These are phyloP conservation scores for Gryllus longicercus DNA, from an alignment of 2,888 invertebrate species.

Conservation along the genomic window DNA sequence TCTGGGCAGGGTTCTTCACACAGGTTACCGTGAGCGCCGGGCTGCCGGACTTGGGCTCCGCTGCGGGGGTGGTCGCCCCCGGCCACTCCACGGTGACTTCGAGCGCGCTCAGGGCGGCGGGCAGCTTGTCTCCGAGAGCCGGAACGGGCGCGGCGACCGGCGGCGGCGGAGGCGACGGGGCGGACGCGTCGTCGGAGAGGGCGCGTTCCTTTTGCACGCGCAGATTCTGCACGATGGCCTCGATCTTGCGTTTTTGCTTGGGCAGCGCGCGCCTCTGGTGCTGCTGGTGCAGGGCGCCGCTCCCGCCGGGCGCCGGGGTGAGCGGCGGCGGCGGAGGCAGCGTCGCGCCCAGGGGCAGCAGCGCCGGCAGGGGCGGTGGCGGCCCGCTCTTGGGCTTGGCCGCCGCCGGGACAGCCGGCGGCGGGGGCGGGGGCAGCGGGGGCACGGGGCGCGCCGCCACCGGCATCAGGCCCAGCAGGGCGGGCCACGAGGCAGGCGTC, in stretches of 20 bases:
- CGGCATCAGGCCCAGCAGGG: not conserved
- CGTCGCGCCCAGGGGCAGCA: not conserved
- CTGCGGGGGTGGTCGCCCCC: no score
- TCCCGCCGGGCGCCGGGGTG: not conserved
- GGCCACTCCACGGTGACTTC: no score
- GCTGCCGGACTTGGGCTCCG: no score
- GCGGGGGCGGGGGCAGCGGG: not conserved
- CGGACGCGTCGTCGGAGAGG: not conserved
- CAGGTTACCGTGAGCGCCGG: no score
- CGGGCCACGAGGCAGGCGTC: not conserved
- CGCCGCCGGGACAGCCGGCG: not conserved
- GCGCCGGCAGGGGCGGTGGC: not conserved
- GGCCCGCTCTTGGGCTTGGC: not conserved
- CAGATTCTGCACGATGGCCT: not conserved
- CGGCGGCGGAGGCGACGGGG: not conserved
- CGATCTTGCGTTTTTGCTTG: not conserved
- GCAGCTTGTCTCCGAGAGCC: no score
- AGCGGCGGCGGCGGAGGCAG: not conserved
- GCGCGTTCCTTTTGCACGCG: not conserved
- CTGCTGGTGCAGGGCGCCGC: not conserved
- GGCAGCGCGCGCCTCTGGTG: constrained; percentile 34
- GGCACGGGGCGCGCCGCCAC: not conserved
- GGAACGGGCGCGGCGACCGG: not conserved
- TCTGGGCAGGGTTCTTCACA: no score
- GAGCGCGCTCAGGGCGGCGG: no score